A percentile compares a stretch with the other conserved stretches of the same genome.
Conservation (phyloP, 2,797 vertebrate genomes). For the Myotis vivesi region DNA sequence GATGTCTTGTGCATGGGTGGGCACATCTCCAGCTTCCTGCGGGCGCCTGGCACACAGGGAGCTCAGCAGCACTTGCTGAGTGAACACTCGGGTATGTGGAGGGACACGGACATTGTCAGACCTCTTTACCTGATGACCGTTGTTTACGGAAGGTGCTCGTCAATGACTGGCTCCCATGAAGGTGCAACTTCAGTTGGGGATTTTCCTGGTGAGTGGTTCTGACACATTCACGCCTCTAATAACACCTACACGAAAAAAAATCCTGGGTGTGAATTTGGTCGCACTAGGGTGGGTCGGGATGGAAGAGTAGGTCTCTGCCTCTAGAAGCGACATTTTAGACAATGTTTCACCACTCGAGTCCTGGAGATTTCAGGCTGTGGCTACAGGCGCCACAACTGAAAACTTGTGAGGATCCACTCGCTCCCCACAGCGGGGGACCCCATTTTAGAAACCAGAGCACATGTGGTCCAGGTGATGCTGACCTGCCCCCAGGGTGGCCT, state of each 20-base stretch:
- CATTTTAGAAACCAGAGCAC: neutral
- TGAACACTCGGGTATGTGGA: fast-evolving
- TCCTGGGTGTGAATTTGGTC: neutral
- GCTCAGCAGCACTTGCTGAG: neutral
- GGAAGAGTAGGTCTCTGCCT: neutral
- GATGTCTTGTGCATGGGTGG: fast-evolving
- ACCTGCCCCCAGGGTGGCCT: neutral
- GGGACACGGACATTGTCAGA: fast-evolving
- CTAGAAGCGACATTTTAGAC: neutral
- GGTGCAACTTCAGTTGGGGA: neutral
- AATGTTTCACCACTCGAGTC: no score
- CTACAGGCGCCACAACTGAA: neutral
- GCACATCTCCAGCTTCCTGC: neutral
- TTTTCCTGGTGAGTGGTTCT: neutral
- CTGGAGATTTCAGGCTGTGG: neutral
- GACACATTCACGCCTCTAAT: neutral
- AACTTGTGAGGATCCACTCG: fast-evolving
- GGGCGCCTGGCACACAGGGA: neutral
- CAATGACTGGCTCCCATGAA: fast-evolving
- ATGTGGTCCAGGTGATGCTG: fast-evolving
- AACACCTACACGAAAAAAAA: fast-evolving
- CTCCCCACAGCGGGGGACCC: fast-evolving
- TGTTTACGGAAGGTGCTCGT: fast-evolving
- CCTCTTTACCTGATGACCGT: fast-evolving
- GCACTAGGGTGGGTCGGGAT: fast-evolving